These are phyloP conservation scores for Notolabrus celidotus DNA, from an alignment of 2,797 vertebrate genomes.

Conservation along the genomic window DNA sequence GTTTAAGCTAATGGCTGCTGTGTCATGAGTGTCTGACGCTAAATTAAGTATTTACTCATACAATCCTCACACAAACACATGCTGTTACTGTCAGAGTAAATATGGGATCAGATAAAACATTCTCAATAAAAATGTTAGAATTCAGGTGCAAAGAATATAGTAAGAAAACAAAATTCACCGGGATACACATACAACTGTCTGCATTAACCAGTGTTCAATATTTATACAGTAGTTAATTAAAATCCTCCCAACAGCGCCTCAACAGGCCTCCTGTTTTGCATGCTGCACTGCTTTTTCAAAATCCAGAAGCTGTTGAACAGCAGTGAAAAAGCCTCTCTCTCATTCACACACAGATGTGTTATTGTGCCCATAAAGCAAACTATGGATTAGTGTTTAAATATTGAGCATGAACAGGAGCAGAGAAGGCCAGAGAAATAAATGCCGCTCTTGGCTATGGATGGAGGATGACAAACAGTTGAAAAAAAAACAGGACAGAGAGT, in stretches of 20 bases:
- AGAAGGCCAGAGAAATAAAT: slow-evolving; percentile 20
- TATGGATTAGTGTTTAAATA: slow-evolving; percentile 18
- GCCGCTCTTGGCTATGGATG: background rate
- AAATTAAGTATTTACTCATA: too few relatives aligned
- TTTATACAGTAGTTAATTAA: background rate
- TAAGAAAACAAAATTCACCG: background rate
- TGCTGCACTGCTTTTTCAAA: background rate
- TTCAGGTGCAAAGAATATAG: too few relatives aligned
- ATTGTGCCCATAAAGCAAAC: background rate
- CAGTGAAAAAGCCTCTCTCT: background rate
- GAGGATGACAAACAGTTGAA: slow-evolving; percentile 6
- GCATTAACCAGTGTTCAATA: background rate
- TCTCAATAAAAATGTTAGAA: too few relatives aligned
- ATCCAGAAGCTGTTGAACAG: background rate
- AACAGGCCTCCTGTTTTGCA: background rate
- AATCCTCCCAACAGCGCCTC: background rate
- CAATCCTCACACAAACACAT: background rate
- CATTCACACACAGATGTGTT: background rate
- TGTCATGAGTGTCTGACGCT: too few relatives aligned
- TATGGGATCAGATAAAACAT: too few relatives aligned
- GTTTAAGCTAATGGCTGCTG: too few relatives aligned
- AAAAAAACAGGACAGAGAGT: background rate
- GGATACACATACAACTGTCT: background rate
- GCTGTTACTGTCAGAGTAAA: too few relatives aligned
- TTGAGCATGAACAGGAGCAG: slow-evolving; percentile 5